Base-by-base conservation (phyloP, 1,140 invertebrate species). In the Drosophila trapezifrons region DNA sequence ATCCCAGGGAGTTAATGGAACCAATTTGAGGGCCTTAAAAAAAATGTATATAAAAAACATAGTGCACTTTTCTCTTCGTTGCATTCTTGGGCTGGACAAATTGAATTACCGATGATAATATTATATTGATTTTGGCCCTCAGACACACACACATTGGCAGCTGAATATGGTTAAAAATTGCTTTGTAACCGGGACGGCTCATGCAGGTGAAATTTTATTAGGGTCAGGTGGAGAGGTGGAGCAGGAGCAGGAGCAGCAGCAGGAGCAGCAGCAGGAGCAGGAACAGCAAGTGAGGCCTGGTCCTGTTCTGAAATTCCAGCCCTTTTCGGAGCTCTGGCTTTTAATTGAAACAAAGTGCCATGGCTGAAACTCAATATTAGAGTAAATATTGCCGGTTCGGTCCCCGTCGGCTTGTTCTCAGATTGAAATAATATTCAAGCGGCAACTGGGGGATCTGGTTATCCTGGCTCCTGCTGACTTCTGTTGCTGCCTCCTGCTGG, bases 261-360 rank as follows among this genome's bases (percentile, higher is more conserved):
- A 35, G 32, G 32, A 3, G 18, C 13, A 22, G 51, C 6, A 8
- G 12, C 17, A 22, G 22, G 22, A 22, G 15, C 8, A 10, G 45
- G 46, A 32, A 1, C 25, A 12, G 10, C 4, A 17, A 15, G 29
- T 8, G 57, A 4, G 9, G 12, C n/a, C 12, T 6, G 51, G 25
- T n/a, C 27, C 55, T 32, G 42, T 69, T 69, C 35, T 42, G 62
- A 65, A 64, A 65, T 52, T 20, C 46, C 65, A 64, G 32, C 32
- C 64, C 57, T 32, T 47, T 63, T 63, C 6, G 27, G 35, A 27
- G 54, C 40, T 22, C 54, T 13, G 46, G 37, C 65, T 70, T 49
- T 71, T 71, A 71, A 71, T 71, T 71, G 67, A 70, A 71, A 71
- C 67, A 71, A 71, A 71, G 67, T 71, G 67, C 51, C 67, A 57